Conservation (phyloP, 1,140 invertebrate species). For the Pseudoatta argentina region DNA sequence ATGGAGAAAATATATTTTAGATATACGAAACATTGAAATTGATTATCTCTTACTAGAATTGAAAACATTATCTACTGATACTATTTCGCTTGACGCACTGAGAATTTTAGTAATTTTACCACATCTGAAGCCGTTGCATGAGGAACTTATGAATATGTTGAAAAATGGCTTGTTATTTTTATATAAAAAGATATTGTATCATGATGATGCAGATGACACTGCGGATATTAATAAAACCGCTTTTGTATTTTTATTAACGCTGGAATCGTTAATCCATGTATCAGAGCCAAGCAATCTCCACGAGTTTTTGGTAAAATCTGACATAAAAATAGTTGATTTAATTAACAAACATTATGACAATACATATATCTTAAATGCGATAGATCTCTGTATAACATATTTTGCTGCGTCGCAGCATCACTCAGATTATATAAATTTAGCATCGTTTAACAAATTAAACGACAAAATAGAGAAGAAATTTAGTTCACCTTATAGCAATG, state of each 20-base stretch:
- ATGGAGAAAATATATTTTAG: constrained; percentile 90
- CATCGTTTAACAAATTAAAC: constrained; percentile 75
- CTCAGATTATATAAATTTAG: constrained; percentile 73
- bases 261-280: constrained; percentile 88
- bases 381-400: constrained; percentile 78
- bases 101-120: constrained; percentile 81
- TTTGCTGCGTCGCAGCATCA: constrained; percentile 67
- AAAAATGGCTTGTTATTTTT: constrained; percentile 68
- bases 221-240: constrained; percentile 62
- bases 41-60: constrained; percentile 73
- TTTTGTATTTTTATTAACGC: constrained; percentile 81
- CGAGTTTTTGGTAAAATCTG: constrained; percentile 75
- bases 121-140: constrained; percentile 76
- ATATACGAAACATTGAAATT: constrained; percentile 84
- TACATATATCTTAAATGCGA: constrained; percentile 76
- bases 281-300: constrained; percentile 85
- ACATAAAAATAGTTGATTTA: constrained; percentile 77
- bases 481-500: constrained; percentile 85
- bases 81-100: constrained; percentile 74
- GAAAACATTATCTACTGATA: constrained; percentile 65
- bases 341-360: constrained; percentile 73
- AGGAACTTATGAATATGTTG: constrained; percentile 70
- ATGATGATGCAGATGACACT: constrained; percentile 36
- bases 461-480: constrained; percentile 37
- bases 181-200: constrained; percentile 73